phyloP scores from a whole-genome alignment of 2,888 invertebrate genomes.

The Rhingia rostrata region DNA sequence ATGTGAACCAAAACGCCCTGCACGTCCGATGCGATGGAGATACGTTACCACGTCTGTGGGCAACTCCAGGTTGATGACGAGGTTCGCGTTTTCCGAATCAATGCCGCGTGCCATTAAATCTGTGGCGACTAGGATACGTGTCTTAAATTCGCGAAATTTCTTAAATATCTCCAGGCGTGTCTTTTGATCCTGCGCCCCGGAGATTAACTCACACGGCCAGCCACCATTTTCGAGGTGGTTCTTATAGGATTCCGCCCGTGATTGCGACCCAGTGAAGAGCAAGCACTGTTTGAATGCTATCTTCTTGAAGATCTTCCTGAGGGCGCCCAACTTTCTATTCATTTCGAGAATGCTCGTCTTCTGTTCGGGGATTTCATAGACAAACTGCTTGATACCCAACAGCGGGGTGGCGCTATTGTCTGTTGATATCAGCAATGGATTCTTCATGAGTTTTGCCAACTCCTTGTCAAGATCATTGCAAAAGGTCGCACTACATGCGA shows the following conservation, averaged over 20 bases:
- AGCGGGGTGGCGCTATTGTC: conserved; percentile 88
- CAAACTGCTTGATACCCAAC: conserved; percentile 92
- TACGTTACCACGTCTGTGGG: conserved; percentile 92
- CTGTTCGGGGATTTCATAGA: conserved; percentile 85
- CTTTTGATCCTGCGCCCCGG: conserved; percentile 91
- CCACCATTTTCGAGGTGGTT: conserved; percentile 88
- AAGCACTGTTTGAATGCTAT: conserved; percentile 94
- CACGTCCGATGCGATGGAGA: conserved; percentile 97
- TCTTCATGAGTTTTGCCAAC: conserved; percentile 89
- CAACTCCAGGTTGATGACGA: conserved; percentile 96
- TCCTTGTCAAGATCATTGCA: conserved; percentile 88
- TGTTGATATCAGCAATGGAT: conserved; percentile 90
- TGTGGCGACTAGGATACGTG: conserved; percentile 94
- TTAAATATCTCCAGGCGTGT: conserved; percentile 90
- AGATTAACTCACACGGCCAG: conserved; percentile 91
- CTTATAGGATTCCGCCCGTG: conserved; percentile 91
- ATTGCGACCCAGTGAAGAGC: conserved; percentile 94
- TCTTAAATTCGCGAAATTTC: conserved; percentile 90
- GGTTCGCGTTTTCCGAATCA: conserved; percentile 95
- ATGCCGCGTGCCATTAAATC: conserved; percentile 96
- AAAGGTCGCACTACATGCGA: conserved; percentile 97
- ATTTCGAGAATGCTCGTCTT: conserved; percentile 87
- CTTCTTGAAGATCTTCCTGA: conserved; percentile 87
- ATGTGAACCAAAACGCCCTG: conserved; percentile 95
- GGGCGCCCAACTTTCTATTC: conserved; percentile 86